Percentiles rank a stretch among this genome's conserved stretches.
These are phyloP conservation scores for Polydrusus cervinus DNA, from an alignment of 2,888 invertebrate species.

Conservation along the genomic window DNA sequence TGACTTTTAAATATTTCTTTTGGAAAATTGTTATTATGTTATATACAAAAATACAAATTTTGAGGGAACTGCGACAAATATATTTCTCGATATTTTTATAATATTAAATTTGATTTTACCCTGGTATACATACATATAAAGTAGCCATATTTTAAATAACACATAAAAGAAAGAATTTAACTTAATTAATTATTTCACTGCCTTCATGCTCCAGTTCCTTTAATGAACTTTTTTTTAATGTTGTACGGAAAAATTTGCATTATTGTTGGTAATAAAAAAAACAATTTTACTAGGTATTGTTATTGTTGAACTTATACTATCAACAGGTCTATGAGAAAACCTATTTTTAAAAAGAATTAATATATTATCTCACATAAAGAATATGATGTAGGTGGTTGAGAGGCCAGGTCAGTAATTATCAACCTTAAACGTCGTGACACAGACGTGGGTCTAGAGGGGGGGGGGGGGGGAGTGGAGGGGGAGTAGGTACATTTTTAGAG, in stretches of 20 bases:
- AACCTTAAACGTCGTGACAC: too few relatives aligned
- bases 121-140: not conserved
- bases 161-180: not conserved
- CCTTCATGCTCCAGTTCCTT: conserved; percentile 7
- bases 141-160: not conserved
- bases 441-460: too few relatives aligned
- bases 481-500: too few relatives aligned
- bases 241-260: conserved; percentile 10
- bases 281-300: conserved; percentile 1
- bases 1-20: too few relatives aligned
- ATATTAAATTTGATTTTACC: not conserved
- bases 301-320: conserved; percentile 2
- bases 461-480: too few relatives aligned
- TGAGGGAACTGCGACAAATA: too few relatives aligned
- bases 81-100: too few relatives aligned
- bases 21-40: too few relatives aligned
- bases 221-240: conserved; percentile 12
- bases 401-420: too few relatives aligned
- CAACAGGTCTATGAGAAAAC: not conserved
- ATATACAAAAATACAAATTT: too few relatives aligned
- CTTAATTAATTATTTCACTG: conserved; percentile 1
- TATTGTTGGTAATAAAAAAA: conserved; percentile 4
- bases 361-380: too few relatives aligned
- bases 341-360: not conserved
- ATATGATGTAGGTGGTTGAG: too few relatives aligned